phyloP scores from a whole-genome alignment of 1,140 invertebrate genomes.

The Trichoplusia ni region DNA sequence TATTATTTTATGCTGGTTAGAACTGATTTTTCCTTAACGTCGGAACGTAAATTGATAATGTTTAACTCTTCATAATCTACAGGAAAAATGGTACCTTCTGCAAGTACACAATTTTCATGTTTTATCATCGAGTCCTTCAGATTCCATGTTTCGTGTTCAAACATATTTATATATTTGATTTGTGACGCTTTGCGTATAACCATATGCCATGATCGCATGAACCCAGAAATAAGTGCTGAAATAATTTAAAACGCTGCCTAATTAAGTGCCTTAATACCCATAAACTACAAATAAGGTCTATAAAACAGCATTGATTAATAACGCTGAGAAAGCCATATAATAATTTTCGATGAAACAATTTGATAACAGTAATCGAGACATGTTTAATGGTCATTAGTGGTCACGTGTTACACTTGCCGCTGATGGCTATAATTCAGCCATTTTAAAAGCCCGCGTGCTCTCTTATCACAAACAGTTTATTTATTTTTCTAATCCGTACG shows the following conservation, averaged over 20 bases:
- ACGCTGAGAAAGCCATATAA: background rate
- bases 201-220: no score
- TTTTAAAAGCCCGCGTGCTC: constrained; percentile 5
- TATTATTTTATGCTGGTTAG: no score
- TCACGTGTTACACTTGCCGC: background rate
- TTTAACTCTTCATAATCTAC: no score
- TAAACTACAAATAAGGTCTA: background rate
- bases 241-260: background rate
- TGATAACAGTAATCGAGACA: constrained; percentile 10
- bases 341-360: constrained; percentile 16
- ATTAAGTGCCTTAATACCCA: constrained; percentile 10
- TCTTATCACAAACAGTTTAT: constrained; percentile 13
- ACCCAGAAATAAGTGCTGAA: no score
- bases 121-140: no score
- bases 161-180: no score
- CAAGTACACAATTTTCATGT: no score
- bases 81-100: no score
- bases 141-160: no score
- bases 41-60: no score
- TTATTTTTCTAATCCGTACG: background rate
- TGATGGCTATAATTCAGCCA: background rate
- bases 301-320: constrained; percentile 15
- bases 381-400: background rate
- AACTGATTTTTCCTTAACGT: no score
- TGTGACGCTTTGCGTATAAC: no score